Percentiles rank a stretch among this genome's conserved stretches.
Conservation (phyloP, 1,140 invertebrate species). For the Caenorhabditis latens region DNA sequence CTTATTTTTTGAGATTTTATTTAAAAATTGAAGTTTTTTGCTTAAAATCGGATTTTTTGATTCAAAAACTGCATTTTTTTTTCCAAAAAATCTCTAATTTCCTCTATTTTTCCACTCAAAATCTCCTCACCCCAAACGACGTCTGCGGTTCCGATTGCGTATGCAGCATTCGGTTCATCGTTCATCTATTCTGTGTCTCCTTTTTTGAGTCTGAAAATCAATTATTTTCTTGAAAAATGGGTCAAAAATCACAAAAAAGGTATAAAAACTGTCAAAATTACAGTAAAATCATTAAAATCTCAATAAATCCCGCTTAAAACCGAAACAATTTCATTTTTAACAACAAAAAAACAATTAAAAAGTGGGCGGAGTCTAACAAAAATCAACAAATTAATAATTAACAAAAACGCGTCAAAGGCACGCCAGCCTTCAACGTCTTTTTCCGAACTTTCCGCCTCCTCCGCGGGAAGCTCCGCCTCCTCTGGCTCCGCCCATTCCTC, state of each 20-base stretch:
- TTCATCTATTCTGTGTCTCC: not conserved
- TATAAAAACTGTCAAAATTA: conserved; percentile 6
- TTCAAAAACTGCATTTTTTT: too few species aligned
- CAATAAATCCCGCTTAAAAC: not conserved
- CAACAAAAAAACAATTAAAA: conserved; percentile 1
- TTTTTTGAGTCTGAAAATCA: not conserved
- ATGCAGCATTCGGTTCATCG: conserved; percentile 43
- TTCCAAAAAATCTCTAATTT: too few species aligned
- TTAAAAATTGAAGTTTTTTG: too few species aligned
- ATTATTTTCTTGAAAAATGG: not conserved
- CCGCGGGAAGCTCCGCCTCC: not conserved
- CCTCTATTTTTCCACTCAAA: too few species aligned
- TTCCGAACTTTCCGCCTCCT: conserved; percentile 50
- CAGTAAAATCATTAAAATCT: conserved; percentile 12
- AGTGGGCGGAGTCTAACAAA: conserved; percentile 42
- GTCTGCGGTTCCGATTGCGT: conserved; percentile 39
- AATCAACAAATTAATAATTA: conserved; percentile 55
- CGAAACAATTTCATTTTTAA: not conserved
- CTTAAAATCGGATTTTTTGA: too few species aligned
- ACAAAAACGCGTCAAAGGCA: conserved; percentile 31
- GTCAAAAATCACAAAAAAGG: not conserved
- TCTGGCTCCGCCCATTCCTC: conserved; percentile 4
- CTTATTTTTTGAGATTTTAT: too few species aligned
- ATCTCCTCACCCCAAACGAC: not conserved
- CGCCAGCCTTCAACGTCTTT: not conserved